Evolutionary conservation across 1,140 invertebrate species (phyloP).

Genomic region (Drosophila cardini): DNA sequence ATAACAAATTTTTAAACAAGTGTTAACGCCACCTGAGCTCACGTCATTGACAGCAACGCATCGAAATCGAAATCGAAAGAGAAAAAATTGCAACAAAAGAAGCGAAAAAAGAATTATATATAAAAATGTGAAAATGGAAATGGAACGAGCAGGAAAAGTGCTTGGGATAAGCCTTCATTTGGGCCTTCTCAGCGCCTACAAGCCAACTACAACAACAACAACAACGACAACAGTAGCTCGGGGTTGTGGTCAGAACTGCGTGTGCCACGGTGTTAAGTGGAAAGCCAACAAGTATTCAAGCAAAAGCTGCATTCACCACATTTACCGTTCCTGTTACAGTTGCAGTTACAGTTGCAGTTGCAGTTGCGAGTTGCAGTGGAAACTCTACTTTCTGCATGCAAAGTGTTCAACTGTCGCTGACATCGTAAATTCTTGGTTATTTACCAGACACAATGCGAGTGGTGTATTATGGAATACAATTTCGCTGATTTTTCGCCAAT

Average conservation of each 20-base stretch:
- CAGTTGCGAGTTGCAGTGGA: constrained; percentile 19
- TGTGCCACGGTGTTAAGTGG: constrained; percentile 50
- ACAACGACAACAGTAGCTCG: not conserved
- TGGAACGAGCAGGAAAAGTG: constrained; percentile 48
- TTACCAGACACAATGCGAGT: not conserved
- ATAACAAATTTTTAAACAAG: constrained; percentile 83
- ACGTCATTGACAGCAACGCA: constrained; percentile 36
- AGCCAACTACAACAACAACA: constrained; percentile 5
- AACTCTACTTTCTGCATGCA: constrained; percentile 36
- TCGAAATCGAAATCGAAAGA: constrained; percentile 41
- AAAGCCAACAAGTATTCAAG: constrained; percentile 63
- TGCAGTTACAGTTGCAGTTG: constrained; percentile 9
- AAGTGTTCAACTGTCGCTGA: constrained; percentile 42
- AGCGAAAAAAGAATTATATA: constrained; percentile 58
- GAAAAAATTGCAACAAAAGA: constrained; percentile 21
- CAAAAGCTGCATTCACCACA: constrained; percentile 47
- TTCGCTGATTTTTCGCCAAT: not conserved
- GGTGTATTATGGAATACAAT: constrained; percentile 1
- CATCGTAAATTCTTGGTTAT: constrained; percentile 30
- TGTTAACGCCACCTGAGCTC: constrained; percentile 77
- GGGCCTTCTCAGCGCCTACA: constrained; percentile 4
- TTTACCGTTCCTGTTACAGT: constrained; percentile 23
- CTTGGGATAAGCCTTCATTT: constrained; percentile 58
- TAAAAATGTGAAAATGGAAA: constrained; percentile 61
- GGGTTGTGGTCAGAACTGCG: constrained; percentile 67